Evolutionary conservation across 1,140 invertebrate genomes (phyloP), one percentile per base, ranked within the genome.

Genomic region (Aphaenogaster floridana): DNA sequence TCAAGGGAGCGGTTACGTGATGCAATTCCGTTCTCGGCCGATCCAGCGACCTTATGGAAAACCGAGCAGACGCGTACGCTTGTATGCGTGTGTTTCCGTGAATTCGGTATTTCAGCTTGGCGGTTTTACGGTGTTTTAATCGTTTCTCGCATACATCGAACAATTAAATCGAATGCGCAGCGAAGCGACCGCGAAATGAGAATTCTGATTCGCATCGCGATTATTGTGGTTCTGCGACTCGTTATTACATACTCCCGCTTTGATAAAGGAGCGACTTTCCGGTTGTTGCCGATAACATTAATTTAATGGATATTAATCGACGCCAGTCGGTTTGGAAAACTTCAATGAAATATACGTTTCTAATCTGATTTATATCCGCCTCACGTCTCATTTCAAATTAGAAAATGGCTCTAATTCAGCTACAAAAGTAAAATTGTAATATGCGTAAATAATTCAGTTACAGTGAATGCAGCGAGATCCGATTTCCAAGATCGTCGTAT

Each of bases 1-100:
- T 84, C 80, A 84, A 76, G 80, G 69, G 80, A 84, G 80, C 54
- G 80, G 80, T 84, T 84, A 84, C 80, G 80, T 84, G 80, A 74
- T 84, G 80, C 80, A 84, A 84, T 84, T 61, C 42, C 80, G 54
- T 84, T 71, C 80, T 74, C 69, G 42, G 54, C 80, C 80, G 54
- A 84, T 84, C 42, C 54, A 36, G 28, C 80, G 69, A 84, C 80
- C 69, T 84, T 84, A 84, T 84, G 80, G 80, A 84, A 76, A 84
- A 84, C 63, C 80, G 42, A 84, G 80, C 48, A 84, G 69, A 84
- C 54, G 42, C 42, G 34, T 17, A 57, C 9, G n/a, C n/a, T 34
- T 50, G 69, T 36, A 42, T 48, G 68, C 15, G 68, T 17, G 42
- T 52, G 6, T 68, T 15, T 74, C 39, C 39, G 13, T 42, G 78